These are phyloP conservation scores for Atherinomorus stipes DNA, from an alignment of 2,113 vertebrate genomes.

Conservation along the genomic window DNA sequence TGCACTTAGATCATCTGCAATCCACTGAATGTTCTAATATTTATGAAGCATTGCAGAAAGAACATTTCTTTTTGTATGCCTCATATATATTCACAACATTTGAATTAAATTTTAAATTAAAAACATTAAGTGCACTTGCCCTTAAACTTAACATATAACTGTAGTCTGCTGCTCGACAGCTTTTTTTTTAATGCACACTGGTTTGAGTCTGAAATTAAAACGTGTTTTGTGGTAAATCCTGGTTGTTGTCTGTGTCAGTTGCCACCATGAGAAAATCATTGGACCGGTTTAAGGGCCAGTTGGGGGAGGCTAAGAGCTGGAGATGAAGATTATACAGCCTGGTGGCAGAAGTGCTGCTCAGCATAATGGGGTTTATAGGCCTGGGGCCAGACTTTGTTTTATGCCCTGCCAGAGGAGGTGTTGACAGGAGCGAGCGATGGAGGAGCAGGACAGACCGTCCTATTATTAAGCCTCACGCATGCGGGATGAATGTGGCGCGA, in stretches of 20 bases:
- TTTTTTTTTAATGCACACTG: conserved; percentile 6
- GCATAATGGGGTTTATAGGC: conserved; percentile 67
- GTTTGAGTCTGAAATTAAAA: conserved; percentile 13
- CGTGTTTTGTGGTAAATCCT: conserved; percentile 18
- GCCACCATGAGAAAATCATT: not conserved
- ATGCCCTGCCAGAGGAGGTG: conserved; percentile 55
- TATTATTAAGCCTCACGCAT: conserved; percentile 45
- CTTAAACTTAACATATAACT: not conserved
- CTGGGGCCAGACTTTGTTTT: conserved; percentile 66
- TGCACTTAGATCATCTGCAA: not conserved
- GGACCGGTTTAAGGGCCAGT: conserved; percentile 38
- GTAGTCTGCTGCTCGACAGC: not conserved
- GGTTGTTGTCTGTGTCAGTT: conserved; percentile 4
- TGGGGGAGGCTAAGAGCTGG: not conserved
- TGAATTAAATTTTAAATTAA: conserved; percentile 34
- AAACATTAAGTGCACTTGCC: conserved; percentile 25
- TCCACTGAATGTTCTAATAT: not conserved
- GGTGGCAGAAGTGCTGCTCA: conserved; percentile 59
- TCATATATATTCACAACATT: conserved; percentile 32
- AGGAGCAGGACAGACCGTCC: conserved; percentile 32
- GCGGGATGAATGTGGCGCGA: conserved; percentile 13
- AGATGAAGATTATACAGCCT: conserved; percentile 55
- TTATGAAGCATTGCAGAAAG: not conserved
- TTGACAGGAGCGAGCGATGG: conserved; percentile 45
- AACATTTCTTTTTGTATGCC: not conserved